phyloP scores from a whole-genome alignment of 2,888 invertebrate genomes.

The Ectemnius lituratus region DNA sequence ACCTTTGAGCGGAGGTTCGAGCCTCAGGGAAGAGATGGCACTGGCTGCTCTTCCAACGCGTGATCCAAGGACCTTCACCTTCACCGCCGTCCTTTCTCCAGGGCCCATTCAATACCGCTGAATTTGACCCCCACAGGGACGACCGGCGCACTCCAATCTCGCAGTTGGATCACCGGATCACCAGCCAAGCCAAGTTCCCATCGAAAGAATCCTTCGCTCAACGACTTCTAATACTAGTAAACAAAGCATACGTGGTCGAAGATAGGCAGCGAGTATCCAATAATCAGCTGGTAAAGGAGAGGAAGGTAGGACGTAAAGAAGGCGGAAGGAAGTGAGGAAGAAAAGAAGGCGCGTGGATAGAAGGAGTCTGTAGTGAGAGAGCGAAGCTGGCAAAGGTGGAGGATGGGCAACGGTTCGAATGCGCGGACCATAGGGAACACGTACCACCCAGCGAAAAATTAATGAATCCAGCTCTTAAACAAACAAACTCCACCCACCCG shows the following conservation, averaged over 20 bases:
- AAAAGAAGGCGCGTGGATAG: slow-evolving; percentile 42
- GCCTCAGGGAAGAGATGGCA: slow-evolving; percentile 64
- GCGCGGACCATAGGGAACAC: slow-evolving; percentile 49
- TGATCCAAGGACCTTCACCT: slow-evolving; percentile 1
- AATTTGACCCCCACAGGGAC: too few species aligned
- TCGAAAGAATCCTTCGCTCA: background rate
- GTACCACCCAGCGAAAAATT: slow-evolving; percentile 76
- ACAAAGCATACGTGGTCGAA: background rate
- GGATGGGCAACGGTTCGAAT: slow-evolving; percentile 42
- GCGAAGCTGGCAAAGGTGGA: slow-evolving; percentile 46
- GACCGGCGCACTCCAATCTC: too few species aligned
- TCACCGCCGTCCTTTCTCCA: slow-evolving; percentile 23
- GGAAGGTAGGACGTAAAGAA: slow-evolving; percentile 51
- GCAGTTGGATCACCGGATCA: too few species aligned
- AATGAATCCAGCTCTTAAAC: slow-evolving; percentile 77
- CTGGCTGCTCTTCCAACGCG: slow-evolving; percentile 56
- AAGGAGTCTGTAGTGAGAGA: slow-evolving; percentile 51
- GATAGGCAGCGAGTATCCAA: slow-evolving; percentile 10
- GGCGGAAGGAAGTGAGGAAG: slow-evolving; percentile 51
- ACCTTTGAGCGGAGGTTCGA: slow-evolving; percentile 44
- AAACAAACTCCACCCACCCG: slow-evolving; percentile 77
- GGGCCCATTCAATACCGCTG: background rate
- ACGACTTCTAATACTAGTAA: background rate
- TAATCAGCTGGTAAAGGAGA: slow-evolving; percentile 42
- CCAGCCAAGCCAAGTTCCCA: too few species aligned